Evolutionary conservation across 2,888 invertebrate genomes (phyloP), one percentile per base, ranked within the genome.

Genomic region (Apodemia mormo): DNA sequence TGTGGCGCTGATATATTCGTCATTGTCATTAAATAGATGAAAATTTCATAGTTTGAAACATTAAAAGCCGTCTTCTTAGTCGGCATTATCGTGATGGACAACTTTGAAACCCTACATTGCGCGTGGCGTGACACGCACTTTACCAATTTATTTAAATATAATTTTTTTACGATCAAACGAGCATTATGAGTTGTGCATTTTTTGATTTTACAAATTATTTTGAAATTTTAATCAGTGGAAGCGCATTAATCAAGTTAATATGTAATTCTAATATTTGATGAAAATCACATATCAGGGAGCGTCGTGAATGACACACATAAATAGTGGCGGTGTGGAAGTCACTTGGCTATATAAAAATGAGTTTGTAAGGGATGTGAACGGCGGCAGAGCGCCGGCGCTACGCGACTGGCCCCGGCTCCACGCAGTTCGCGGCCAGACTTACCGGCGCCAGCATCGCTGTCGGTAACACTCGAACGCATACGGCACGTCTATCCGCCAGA

Each of bases 311-410:
- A 90, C 90, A 90, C 89, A 90, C 89, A 92, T 92, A 90, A 91
- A 90, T 91, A 91, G 90, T 90, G 87, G 86, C 86, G 86, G 88
- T 84, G 88, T 88, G 88, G 90, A 92, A 92, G 92, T 91, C 91
- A 92, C 89, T 92, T 86, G 90, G 92, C 90, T 92, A 89, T 90
- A 91, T 92, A 92, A 92, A 92, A 92, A 89, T 91, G 89, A 87
- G 89, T 85, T 82, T 88, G 86, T 85, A 83, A 84, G 85, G 82
- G 88, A 87, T 88, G 87, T 86, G 82, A 86, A 79, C 80, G 82
- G 77, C 80, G 76, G 83, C 82, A 90, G 88, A 78, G 92, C 92
- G 92, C 92, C 91, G 92, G 92, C 92, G 92, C 92, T 85, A 82
- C 79, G 84, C 79, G 81, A 80, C 82, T 84, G 86, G 82, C 84